phyloP scores from a whole-genome alignment of 2,888 invertebrate genomes.

The Plutella xylostella region DNA sequence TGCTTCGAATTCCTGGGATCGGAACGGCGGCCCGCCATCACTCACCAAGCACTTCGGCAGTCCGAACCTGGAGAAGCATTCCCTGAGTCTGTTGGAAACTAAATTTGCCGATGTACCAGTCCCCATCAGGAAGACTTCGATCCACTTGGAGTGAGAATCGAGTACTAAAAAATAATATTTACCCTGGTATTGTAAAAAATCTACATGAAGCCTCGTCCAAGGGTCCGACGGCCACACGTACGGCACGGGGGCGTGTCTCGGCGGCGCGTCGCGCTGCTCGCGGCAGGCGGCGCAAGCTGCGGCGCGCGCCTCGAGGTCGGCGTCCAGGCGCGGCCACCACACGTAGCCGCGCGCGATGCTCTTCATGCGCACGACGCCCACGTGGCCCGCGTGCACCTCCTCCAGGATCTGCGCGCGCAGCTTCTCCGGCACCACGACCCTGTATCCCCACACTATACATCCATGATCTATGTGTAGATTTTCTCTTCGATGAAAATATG shows the following conservation, averaged over 20 bases:
- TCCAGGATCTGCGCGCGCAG: slow-evolving; percentile 2
- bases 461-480: slow-evolving; percentile 10
- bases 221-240: slow-evolving; percentile 4
- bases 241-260: not conserved
- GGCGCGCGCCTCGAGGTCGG: slow-evolving; percentile 16
- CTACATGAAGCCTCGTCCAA: slow-evolving; percentile 6
- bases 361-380: slow-evolving; percentile 21
- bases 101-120: not conserved
- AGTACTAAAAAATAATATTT: not conserved
- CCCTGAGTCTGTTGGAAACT: slow-evolving; percentile 2
- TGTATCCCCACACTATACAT: slow-evolving; percentile 19
- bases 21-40: slow-evolving; percentile 18
- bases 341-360: slow-evolving; percentile 16
- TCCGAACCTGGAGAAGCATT: slow-evolving; percentile 13
- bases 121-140: not conserved
- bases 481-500: slow-evolving; percentile 12
- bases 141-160: not conserved
- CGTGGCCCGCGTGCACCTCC: slow-evolving; percentile 16
- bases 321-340: slow-evolving; percentile 20
- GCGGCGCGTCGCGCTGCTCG: not conserved
- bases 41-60: slow-evolving; percentile 14
- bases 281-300: slow-evolving; percentile 18
- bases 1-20: slow-evolving; percentile 9
- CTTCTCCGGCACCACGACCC: slow-evolving; percentile 8
- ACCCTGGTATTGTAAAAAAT: slow-evolving; percentile 12